Percentiles rank a stretch among this genome's conserved stretches.
These are phyloP conservation scores for Blastomussa wellsi DNA, from an alignment of 92 coral and sea anemone species.

Conservation along the genomic window DNA sequence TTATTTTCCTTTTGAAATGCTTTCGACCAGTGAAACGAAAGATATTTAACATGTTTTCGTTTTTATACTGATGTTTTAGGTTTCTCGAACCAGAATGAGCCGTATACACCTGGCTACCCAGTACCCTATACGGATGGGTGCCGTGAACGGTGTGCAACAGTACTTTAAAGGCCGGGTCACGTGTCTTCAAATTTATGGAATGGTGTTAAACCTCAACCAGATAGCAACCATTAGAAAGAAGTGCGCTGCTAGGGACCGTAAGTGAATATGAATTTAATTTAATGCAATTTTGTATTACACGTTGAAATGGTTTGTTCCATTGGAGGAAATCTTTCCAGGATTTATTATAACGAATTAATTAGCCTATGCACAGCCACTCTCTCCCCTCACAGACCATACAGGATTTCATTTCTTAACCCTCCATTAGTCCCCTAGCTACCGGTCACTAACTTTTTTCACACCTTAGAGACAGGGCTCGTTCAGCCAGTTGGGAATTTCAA, in stretches of 20 bases:
- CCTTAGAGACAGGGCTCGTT: no score
- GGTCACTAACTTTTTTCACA: no score
- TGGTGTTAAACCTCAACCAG: slow-evolving; percentile 52
- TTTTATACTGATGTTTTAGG: slow-evolving; percentile 31
- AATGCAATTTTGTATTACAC: background rate
- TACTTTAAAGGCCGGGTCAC: slow-evolving; percentile 68
- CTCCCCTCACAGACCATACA: no score
- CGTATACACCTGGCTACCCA: slow-evolving; percentile 64
- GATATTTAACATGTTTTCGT: background rate
- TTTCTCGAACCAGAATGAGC: slow-evolving; percentile 36
- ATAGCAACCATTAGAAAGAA: slow-evolving; percentile 46
- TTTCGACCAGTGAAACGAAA: no score
- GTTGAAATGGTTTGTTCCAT: background rate
- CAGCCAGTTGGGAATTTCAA: no score
- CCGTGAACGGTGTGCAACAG: slow-evolving; percentile 24
- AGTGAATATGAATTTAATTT: slow-evolving; percentile 5
- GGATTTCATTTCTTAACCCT: no score
- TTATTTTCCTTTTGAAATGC: no score
- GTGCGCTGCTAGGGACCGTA: slow-evolving; percentile 65
- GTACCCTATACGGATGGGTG: slow-evolving; percentile 67
- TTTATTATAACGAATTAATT: no score
- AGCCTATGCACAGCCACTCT: no score
- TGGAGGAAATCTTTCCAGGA: background rate
- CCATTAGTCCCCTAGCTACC: no score
- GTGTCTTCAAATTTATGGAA: slow-evolving; percentile 74